These are phyloP conservation scores for Chelonus formosanus DNA, from an alignment of 2,888 invertebrate species.

Conservation along the genomic window DNA sequence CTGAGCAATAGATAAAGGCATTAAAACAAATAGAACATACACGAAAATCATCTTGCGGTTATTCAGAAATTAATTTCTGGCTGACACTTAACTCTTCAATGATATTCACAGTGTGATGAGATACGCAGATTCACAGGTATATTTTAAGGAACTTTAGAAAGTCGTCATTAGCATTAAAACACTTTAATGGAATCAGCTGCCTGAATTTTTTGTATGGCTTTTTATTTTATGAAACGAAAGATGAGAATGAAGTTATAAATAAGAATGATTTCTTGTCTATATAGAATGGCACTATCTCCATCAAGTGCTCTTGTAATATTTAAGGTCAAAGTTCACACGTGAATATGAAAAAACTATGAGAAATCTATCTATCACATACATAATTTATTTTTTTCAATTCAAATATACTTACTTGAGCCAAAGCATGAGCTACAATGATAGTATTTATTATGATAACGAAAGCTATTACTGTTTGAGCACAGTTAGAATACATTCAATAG, in stretches of 20 bases:
- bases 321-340: background rate
- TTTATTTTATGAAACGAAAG: background rate
- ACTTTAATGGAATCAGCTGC: background rate
- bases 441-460: too few relatives aligned
- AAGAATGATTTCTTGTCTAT: too few relatives aligned
- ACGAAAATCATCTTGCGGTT: too few relatives aligned
- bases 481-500: too few relatives aligned
- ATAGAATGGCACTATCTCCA: background rate
- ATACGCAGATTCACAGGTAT: background rate
- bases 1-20: constrained; percentile 21
- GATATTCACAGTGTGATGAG: background rate
- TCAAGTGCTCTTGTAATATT: background rate
- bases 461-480: too few relatives aligned
- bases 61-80: too few relatives aligned
- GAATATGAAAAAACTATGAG: background rate
- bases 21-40: background rate
- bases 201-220: background rate
- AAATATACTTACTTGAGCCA: too few relatives aligned
- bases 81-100: too few relatives aligned
- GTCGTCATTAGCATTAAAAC: constrained; percentile 30
- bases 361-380: background rate
- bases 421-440: too few relatives aligned
- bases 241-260: too few relatives aligned
- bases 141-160: constrained; percentile 40
- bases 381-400: too few relatives aligned